Conservation (phyloP, 2,113 vertebrate species). For the Pristiophorus japonicus region DNA sequence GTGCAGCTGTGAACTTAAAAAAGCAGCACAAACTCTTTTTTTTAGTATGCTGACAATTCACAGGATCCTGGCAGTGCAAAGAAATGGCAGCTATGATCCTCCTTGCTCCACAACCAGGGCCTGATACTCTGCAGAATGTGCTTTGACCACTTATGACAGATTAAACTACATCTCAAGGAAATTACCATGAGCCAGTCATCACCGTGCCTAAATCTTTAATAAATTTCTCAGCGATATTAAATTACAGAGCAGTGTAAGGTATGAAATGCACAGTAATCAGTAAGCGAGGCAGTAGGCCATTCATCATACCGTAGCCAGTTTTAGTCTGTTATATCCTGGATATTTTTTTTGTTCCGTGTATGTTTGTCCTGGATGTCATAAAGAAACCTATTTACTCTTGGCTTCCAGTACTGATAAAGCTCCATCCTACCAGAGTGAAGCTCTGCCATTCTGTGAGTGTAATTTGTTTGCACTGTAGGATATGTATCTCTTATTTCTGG, state of each 20-base stretch:
- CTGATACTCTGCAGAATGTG: slow-evolving; percentile 98
- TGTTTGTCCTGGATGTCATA: slow-evolving; percentile 66
- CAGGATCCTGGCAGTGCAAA: slow-evolving; percentile 61
- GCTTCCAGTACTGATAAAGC: slow-evolving; percentile 52
- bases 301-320: slow-evolving; percentile 71
- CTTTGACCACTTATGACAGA: slow-evolving; percentile 98
- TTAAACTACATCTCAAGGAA: slow-evolving; percentile 99
- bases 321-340: slow-evolving; percentile 66
- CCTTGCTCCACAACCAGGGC: slow-evolving; percentile 80
- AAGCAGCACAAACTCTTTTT: not conserved
- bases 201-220: slow-evolving; percentile 94
- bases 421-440: slow-evolving; percentile 37
- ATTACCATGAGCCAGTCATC: slow-evolving; percentile 95
- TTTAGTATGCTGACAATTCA: not conserved
- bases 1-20: not conserved
- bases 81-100: slow-evolving; percentile 77
- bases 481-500: slow-evolving; percentile 44
- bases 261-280: slow-evolving; percentile 74
- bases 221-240: slow-evolving; percentile 97
- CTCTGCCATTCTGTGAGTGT: slow-evolving; percentile 45
- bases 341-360: slow-evolving; percentile 58
- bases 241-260: slow-evolving; percentile 60
- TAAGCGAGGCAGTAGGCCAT: slow-evolving; percentile 68
- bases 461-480: slow-evolving; percentile 45
- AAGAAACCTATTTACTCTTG: slow-evolving; percentile 60